Percentiles rank a stretch among this genome's conserved stretches.
These are phyloP conservation scores for Hartigia nigra DNA, from an alignment of 2,888 invertebrate genomes.

Conservation along the genomic window DNA sequence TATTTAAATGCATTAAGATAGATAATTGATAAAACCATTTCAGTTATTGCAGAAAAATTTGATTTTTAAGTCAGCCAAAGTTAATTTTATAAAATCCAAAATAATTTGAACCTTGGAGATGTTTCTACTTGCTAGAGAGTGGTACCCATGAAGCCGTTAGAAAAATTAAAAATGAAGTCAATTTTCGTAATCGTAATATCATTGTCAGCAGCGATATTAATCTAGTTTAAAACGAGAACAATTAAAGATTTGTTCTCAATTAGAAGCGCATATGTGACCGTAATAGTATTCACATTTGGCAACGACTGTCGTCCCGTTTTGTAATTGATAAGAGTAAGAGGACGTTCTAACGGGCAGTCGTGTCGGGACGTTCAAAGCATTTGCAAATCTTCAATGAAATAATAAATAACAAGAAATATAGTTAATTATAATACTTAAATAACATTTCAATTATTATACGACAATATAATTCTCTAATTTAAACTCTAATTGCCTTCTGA, in stretches of 20 bases:
- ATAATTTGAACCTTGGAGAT: neutral
- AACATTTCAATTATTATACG: neutral
- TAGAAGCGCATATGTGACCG: neutral
- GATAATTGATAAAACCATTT: neutral
- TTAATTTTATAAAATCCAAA: neutral
- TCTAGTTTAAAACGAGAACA: slow-evolving; percentile 30
- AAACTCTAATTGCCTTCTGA: neutral
- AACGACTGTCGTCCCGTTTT: neutral
- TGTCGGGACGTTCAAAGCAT: neutral
- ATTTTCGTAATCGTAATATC: neutral
- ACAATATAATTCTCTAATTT: neutral
- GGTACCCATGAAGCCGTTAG: neutral
- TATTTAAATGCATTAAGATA: no score
- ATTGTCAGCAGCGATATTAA: neutral
- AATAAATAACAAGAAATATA: neutral
- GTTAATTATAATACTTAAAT: neutral
- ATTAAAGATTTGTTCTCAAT: slow-evolving; percentile 1
- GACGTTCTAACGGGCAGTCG: neutral
- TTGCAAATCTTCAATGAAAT: neutral
- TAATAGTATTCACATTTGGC: slow-evolving; percentile 3
- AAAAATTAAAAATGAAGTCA: neutral
- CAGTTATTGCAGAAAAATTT: neutral
- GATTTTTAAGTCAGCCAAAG: neutral
- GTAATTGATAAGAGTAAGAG: neutral
- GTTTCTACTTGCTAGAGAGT: neutral